These are phyloP conservation scores for Drosophila incognita DNA, from an alignment of 2,888 invertebrate genomes.

Conservation along the genomic window DNA sequence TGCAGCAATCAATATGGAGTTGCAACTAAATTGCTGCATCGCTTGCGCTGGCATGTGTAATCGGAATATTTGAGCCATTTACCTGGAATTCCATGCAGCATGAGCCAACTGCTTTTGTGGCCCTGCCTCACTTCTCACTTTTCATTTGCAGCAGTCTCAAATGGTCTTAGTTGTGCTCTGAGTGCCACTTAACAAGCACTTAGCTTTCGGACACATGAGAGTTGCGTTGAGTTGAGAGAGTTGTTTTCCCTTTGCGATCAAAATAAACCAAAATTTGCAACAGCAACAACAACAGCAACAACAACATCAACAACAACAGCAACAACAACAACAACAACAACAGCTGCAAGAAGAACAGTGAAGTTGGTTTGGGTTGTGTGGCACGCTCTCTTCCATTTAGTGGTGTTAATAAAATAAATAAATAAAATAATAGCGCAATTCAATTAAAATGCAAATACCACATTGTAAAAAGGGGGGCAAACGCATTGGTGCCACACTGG, in stretches of 20 bases:
- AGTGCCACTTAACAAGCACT: background rate
- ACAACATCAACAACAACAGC: too few species aligned
- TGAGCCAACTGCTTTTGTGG: background rate
- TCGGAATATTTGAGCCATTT: background rate
- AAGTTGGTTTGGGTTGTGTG: conserved; percentile 3
- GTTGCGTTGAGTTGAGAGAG: background rate
- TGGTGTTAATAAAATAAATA: conserved; percentile 66
- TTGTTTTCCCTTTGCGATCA: background rate
- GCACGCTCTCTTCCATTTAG: conserved; percentile 8
- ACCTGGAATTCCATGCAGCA: background rate
- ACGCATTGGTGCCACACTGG: conserved; percentile 4
- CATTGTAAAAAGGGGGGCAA: conserved; percentile 11
- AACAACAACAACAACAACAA: background rate
- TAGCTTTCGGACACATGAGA: background rate
- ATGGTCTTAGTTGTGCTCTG: background rate
- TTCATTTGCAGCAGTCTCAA: too few species aligned
- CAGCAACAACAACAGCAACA: background rate
- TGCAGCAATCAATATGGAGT: background rate
- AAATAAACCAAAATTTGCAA: background rate
- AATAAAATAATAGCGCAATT: conserved; percentile 59
- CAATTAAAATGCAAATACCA: conserved; percentile 79
- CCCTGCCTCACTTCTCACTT: background rate
- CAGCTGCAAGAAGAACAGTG: background rate
- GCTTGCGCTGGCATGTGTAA: background rate
- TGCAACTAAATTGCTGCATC: background rate